Evolutionary conservation across 2,888 invertebrate species (phyloP).

Genomic region (Phytoseiulus persimilis): DNA sequence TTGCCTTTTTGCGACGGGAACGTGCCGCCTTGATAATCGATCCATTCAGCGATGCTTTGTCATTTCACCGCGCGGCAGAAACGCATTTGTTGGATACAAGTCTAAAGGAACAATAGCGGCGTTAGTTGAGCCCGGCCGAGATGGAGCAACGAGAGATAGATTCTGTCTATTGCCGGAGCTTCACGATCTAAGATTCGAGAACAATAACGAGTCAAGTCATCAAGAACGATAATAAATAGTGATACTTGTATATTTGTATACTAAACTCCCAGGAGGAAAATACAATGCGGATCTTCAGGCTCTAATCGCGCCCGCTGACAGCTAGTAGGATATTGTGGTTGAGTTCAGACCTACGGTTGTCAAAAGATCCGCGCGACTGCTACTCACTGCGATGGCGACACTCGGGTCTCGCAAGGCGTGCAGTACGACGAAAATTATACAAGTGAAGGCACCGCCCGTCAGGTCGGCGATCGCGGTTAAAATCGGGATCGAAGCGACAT

Average conservation of each 20-base stretch:
- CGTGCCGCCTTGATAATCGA: too few relatives aligned
- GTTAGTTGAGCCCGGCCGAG: too few relatives aligned
- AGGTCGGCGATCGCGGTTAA: slow-evolving; percentile 86
- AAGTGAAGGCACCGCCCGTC: slow-evolving; percentile 69
- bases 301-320: not conserved
- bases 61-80: too few relatives aligned
- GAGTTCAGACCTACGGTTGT: not conserved
- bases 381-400: slow-evolving; percentile 27
- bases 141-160: too few relatives aligned
- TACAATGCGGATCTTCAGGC: not conserved
- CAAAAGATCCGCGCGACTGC: not conserved
- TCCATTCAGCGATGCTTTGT: too few relatives aligned
- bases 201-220: not conserved
- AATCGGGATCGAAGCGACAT: slow-evolving; percentile 86
- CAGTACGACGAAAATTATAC: slow-evolving; percentile 40
- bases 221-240: not conserved
- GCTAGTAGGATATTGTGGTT: not conserved
- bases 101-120: too few relatives aligned
- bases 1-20: too few relatives aligned
- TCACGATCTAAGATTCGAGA: too few relatives aligned
- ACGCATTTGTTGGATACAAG: too few relatives aligned
- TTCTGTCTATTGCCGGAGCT: too few relatives aligned
- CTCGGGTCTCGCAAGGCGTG: slow-evolving; percentile 39
- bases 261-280: not conserved
- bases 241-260: not conserved